Conservation (phyloP, 2,113 vertebrate species). For the Gorsachius goisagi region DNA sequence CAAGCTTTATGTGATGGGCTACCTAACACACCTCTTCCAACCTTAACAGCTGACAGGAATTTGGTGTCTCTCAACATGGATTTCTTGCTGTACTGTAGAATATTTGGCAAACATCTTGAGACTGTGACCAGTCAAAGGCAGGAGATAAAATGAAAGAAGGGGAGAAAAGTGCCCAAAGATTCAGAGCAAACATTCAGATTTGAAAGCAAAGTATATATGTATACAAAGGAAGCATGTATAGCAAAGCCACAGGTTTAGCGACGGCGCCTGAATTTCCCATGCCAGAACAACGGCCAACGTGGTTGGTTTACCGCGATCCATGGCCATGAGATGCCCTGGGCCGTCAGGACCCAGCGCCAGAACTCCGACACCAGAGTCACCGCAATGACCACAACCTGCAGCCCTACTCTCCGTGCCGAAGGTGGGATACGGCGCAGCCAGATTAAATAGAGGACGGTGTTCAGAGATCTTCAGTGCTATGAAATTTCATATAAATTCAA, state of each 20-base stretch:
- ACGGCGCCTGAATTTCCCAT: not conserved
- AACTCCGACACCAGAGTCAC: not conserved
- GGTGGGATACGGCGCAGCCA: accelerated
- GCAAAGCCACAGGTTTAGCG: not conserved
- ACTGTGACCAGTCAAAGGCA: conserved; percentile 40
- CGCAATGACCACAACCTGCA: accelerated
- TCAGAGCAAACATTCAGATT: conserved; percentile 34
- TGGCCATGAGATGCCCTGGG: not conserved
- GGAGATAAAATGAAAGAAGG: not conserved
- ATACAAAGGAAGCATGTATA: not conserved
- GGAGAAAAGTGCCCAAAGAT: conserved; percentile 1
- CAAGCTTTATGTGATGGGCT: conserved; percentile 62
- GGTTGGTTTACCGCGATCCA: accelerated
- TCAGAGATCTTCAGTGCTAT: not conserved
- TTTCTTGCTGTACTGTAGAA: conserved; percentile 36
- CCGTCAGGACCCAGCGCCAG: not conserved
- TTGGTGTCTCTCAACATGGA: conserved; percentile 54
- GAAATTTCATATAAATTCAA: accelerated
- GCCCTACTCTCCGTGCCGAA: accelerated
- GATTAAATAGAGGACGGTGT: accelerated
- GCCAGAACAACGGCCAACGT: accelerated
- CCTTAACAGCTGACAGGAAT: conserved; percentile 58
- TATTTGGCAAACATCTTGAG: conserved; percentile 63
- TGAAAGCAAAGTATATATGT: not conserved
- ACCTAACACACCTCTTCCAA: conserved; percentile 62